phyloP scores from a whole-genome alignment of 2,113 vertebrate genomes.

The Pithys albifrons region DNA sequence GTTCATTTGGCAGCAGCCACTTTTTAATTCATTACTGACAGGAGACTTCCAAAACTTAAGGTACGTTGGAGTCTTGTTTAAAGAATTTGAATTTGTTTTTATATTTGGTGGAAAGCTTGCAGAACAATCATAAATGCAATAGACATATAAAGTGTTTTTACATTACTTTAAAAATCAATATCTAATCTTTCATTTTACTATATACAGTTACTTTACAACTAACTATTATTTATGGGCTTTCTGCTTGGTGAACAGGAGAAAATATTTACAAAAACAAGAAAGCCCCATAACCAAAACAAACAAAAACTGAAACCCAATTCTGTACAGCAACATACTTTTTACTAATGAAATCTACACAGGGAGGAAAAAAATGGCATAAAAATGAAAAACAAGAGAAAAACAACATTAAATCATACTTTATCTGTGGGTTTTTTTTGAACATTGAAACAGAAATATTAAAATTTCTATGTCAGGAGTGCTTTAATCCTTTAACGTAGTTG shows the following conservation, averaged over 20 bases:
- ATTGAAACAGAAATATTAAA: background rate
- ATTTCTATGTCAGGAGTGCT: background rate
- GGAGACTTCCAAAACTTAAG: background rate
- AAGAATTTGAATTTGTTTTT: background rate
- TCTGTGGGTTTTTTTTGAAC: background rate
- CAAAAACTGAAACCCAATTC: background rate
- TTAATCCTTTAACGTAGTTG: background rate
- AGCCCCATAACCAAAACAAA: background rate
- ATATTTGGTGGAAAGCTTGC: background rate
- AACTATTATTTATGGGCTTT: background rate
- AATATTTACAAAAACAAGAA: background rate
- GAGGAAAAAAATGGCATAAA: background rate
- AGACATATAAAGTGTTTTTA: background rate
- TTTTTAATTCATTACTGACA: background rate
- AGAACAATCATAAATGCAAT: background rate
- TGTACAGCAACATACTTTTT: background rate
- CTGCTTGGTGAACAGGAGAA: background rate
- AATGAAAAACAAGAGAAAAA: background rate
- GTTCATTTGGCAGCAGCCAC: background rate
- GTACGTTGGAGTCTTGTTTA: background rate
- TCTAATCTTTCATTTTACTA: background rate
- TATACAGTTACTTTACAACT: background rate
- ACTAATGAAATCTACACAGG: background rate
- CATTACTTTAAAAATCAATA: background rate
- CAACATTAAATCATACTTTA: background rate